Base-by-base conservation (phyloP, 2,797 vertebrate genomes). In the Bradypus variegatus region DNA sequence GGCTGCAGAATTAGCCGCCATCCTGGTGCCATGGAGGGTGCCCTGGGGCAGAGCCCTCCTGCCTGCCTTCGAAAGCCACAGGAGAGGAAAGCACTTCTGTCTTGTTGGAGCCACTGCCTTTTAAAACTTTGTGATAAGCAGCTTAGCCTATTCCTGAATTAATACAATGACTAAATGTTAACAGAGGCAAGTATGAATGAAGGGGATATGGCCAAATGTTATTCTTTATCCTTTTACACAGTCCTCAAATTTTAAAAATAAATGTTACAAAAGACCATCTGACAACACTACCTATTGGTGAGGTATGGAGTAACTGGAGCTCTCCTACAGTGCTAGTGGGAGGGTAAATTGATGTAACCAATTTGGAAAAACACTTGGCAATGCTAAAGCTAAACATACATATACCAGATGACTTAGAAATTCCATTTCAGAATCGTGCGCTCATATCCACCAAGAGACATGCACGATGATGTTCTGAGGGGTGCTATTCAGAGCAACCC, bases 401-500 rank as follows among this genome's bases (percentile, higher is more conserved):
- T 38, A 1, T 8, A 31, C 58, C 6, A 0, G 0, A 21, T 6
- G 15, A 33, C 10, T 27, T 1, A 25, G 55, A 36, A 18, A 33
- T 2, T 41, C 14, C 14, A 23, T 9, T 11, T 18, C 55, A 50
- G 76, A 81, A 33, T 15, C 3, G 29, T 6, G 21, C 3, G 16
- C n/a, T 62, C 58, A 19, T 2, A 31, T 31, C n/a, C n/a, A n/a
- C n/a, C 11, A 7, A 62, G 29, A n/a, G 1, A 19, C 27, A 7
- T 2, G 25, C 5, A 41, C 18, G 0, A 25, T 1, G 10, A 18
- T 4, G 29, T 38, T 9, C n/a, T 12, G 41, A 45, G 5, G 5
- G 1, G 25, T 3, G 3, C 33, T 36, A 2, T 2, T 10, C 27
- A 2, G 41, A 60, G 29, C 14, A 5, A 0, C 33, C 3, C 31